Percentiles rank a stretch among this genome's conserved stretches.
Conservation (phyloP, 2,888 invertebrate genomes). For the Punctoribates punctum region DNA sequence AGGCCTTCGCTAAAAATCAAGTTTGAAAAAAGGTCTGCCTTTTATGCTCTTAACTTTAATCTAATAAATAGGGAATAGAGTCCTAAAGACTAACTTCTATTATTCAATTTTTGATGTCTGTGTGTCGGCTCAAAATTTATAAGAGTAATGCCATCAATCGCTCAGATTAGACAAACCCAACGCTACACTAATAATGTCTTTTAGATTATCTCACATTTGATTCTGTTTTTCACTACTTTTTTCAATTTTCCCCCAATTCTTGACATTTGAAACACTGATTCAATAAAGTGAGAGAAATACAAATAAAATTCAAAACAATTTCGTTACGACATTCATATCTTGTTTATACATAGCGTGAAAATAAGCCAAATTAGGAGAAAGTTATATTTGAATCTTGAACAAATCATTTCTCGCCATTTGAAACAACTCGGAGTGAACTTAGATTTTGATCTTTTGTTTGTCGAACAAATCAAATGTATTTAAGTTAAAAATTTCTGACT, state of each 20-base stretch:
- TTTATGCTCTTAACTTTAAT: conserved; percentile 31
- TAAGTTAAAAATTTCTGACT: not conserved
- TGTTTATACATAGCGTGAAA: not conserved
- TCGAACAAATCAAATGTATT: conserved; percentile 5
- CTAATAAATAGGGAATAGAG: conserved; percentile 5
- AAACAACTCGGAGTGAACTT: conserved; percentile 14
- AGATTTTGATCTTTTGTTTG: conserved; percentile 26
- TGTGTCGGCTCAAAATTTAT: conserved; percentile 13
- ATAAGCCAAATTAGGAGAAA: conserved; percentile 26
- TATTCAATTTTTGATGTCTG: conserved; percentile 23
- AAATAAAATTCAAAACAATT: too few relatives aligned
- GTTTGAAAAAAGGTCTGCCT: not conserved
- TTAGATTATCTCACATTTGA: not conserved
- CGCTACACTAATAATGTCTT: conserved; percentile 31
- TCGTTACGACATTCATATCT: not conserved
- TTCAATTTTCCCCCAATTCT: not conserved
- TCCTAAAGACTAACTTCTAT: conserved; percentile 3
- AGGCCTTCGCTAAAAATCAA: not conserved
- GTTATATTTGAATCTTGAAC: not conserved
- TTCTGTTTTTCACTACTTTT: not conserved
- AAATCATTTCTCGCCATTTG: not conserved
- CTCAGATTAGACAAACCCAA: conserved; percentile 22
- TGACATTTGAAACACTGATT: too few relatives aligned
- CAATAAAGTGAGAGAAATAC: too few relatives aligned
- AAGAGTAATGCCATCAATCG: conserved; percentile 28